Evolutionary conservation across 2,113 vertebrate genomes (phyloP).

Genomic region (Oxyruncus cristatus): DNA sequence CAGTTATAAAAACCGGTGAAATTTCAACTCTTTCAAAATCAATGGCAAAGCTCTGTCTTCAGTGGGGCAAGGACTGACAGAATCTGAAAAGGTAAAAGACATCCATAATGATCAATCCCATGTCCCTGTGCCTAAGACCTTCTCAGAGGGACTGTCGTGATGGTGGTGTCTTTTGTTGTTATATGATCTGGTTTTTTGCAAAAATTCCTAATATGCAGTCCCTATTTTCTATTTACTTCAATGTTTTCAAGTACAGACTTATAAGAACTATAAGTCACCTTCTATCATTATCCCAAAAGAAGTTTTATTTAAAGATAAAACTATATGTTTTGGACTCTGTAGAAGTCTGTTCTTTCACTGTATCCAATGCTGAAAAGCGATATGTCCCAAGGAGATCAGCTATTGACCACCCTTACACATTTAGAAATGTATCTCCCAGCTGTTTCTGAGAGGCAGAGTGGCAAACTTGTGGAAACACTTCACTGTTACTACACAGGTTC

Average conservation of each 20-base stretch:
- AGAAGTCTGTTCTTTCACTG: neutral
- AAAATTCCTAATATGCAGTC: neutral
- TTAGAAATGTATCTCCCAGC: conserved; percentile 28
- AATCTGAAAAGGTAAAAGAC: neutral
- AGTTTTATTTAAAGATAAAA: neutral
- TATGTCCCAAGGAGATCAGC: neutral
- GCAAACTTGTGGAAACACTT: neutral
- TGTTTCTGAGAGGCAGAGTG: conserved; percentile 12
- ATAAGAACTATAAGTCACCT: neutral
- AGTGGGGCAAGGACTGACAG: neutral
- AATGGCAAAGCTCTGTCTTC: neutral
- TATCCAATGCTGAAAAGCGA: neutral
- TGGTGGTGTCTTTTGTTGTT: neutral
- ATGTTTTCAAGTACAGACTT: neutral
- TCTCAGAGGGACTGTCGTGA: neutral
- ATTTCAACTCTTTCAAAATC: neutral
- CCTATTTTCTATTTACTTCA: neutral
- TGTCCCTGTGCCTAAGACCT: neutral
- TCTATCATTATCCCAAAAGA: neutral
- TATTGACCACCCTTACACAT: neutral
- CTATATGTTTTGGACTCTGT: neutral
- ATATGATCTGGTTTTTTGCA: neutral
- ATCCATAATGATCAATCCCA: neutral
- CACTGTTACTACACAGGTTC: neutral
- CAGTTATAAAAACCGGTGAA: neutral